Conservation (phyloP, 2,113 vertebrate genomes). For the Morone chrysops region DNA sequence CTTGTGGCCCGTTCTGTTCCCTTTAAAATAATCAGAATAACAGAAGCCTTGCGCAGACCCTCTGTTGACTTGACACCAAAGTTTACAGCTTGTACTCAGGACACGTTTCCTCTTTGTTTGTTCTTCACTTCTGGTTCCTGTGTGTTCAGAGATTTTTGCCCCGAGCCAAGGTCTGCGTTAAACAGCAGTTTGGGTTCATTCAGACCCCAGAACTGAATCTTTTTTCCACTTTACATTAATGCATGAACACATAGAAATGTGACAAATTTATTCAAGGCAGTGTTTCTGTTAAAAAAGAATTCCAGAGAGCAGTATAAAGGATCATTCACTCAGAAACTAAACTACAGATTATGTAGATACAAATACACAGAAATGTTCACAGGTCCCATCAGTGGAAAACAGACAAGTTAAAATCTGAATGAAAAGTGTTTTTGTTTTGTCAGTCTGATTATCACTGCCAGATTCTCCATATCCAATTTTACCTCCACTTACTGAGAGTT, state of each 20-base stretch:
- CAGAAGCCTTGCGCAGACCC: background rate
- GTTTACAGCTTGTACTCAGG: conserved; percentile 27
- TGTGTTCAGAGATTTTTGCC: conserved; percentile 35
- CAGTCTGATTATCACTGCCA: background rate
- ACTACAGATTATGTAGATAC: background rate
- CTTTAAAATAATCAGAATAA: background rate
- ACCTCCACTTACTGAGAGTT: too few relatives aligned
- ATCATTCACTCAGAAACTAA: background rate
- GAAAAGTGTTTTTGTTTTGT: background rate
- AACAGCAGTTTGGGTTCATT: conserved; percentile 20
- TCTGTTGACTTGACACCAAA: conserved; percentile 27
- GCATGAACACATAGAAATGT: background rate
- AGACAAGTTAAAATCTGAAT: background rate
- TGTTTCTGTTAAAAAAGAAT: conserved; percentile 5
- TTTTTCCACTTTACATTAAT: conserved; percentile 35
- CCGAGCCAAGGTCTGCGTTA: background rate
- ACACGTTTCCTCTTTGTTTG: conserved; percentile 57
- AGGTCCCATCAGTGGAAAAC: background rate
- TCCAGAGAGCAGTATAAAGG: background rate
- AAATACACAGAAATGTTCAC: background rate
- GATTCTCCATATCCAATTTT: background rate
- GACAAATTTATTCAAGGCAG: background rate
- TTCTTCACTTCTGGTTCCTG: conserved; percentile 51
- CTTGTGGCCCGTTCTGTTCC: background rate
- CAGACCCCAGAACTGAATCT: background rate